phyloP scores from a whole-genome alignment of 2,888 invertebrate species.

The Conomelus anceps region DNA sequence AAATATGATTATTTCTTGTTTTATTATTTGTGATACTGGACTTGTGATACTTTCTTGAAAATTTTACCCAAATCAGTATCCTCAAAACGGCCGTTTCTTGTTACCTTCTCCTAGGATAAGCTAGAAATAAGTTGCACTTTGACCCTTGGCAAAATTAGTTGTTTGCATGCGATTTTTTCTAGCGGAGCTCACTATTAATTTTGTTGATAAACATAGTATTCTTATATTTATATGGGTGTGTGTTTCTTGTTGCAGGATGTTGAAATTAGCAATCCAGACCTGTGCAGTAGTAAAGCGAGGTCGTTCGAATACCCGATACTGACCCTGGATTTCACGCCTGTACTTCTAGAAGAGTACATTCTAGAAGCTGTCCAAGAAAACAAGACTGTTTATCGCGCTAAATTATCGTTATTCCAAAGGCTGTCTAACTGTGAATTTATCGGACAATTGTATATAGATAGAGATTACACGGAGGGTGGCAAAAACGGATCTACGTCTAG shows the following conservation, averaged over 20 bases:
- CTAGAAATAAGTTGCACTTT: too few relatives aligned
- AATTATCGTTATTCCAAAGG: conserved; percentile 77
- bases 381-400: conserved; percentile 62
- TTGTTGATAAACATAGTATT: too few relatives aligned
- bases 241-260: neutral
- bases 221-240: too few relatives aligned
- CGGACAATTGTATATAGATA: conserved; percentile 83
- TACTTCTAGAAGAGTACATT: conserved; percentile 79
- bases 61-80: too few relatives aligned
- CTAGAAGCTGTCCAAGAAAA: conserved; percentile 75
- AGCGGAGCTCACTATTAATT: too few relatives aligned
- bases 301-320: conserved; percentile 57
- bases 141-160: too few relatives aligned
- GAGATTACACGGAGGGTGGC: conserved; percentile 70
- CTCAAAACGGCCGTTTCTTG: too few relatives aligned
- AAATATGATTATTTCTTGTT: too few relatives aligned
- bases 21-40: too few relatives aligned
- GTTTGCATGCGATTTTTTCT: too few relatives aligned
- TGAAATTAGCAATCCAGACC: neutral
- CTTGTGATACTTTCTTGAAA: too few relatives aligned
- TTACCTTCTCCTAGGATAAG: too few relatives aligned
- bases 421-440: conserved; percentile 83
- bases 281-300: conserved; percentile 46
- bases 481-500: conserved; percentile 75
- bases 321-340: conserved; percentile 66